Evolutionary conservation across 2,888 invertebrate species (phyloP), one percentile per base, ranked within the genome.

Genomic region (Metalampra italica): DNA sequence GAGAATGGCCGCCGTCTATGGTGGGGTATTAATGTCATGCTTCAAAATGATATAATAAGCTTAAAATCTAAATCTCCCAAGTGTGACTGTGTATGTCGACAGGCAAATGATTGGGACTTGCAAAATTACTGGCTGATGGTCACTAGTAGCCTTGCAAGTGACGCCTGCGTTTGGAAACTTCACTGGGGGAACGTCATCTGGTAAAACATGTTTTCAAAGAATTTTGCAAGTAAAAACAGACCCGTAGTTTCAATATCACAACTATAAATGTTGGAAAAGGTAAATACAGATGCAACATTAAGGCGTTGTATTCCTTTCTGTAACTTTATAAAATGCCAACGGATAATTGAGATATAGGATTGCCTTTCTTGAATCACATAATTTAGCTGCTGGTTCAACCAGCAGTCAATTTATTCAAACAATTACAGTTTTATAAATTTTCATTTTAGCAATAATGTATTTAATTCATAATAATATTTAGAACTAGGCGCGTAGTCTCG

Each of bases 21-120:
- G 67, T 66, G 72, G 79, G 72, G 78, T 82, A 86, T 85, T 85
- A 87, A 82, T 82, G 73, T 71, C 87, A 87, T 87, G 87, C 87
- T 78, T 32, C 55, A 29, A 36, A 81, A 83, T 85, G 80, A 82
- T 78, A 77, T 59, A 78, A 84, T 63, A 86, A 89, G 87, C 87
- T 86, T 86, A 88, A 75, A 22, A 71, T 81, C 80, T 88, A 86
- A 68, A 71, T 80, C 71, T 84, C 85, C 85, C 85, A 88, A 75
- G 71, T 78, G 82, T 80, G 79, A 81, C 79, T 81, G 82, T 81
- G 82, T 64, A 71, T 75, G 76, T 76, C 75, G 72, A 84, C 82
- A 84, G 84, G 82, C 85, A 85, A 82, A 82, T 81, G 75, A 79
- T 78, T 66, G 74, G 78, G 77, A 67, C 85, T 84, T 87, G 87